A percentile compares a stretch with the other conserved stretches of the same genome.
These are phyloP conservation scores for Pycnomerus fuliginosus DNA, from an alignment of 2,888 invertebrate species.

Conservation along the genomic window DNA sequence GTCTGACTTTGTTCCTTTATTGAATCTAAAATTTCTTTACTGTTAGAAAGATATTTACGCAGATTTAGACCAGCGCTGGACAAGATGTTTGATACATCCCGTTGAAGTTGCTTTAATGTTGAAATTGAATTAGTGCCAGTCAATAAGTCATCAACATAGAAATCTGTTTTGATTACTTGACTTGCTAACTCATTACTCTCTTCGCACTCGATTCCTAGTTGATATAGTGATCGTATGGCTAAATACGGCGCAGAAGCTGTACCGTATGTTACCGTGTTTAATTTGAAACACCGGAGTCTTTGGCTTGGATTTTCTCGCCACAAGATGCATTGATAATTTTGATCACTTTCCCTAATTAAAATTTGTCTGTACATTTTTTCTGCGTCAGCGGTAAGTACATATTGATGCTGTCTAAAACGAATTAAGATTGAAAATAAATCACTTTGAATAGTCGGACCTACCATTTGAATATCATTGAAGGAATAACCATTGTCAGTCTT, in stretches of 20 bases:
- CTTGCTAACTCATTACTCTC: neutral
- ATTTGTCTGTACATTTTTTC: constrained; percentile 1
- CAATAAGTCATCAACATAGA: constrained; percentile 1
- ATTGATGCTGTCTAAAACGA: constrained; percentile 1
- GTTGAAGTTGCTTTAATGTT: too few relatives aligned
- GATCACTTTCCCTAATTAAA: neutral
- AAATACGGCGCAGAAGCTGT: neutral
- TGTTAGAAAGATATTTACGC: too few relatives aligned
- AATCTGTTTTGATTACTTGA: neutral
- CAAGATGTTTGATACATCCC: too few relatives aligned
- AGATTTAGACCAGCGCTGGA: too few relatives aligned
- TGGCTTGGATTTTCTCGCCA: constrained; percentile 3
- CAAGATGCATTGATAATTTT: constrained; percentile 8
- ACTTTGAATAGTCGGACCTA: neutral
- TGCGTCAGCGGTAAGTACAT: neutral
- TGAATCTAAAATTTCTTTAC: neutral
- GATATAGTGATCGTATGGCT: neutral
- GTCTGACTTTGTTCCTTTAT: too few relatives aligned
- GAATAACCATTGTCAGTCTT: neutral
- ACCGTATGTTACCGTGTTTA: constrained; percentile 1
- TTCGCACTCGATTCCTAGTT: neutral
- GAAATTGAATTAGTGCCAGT: too few relatives aligned
- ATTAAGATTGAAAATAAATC: constrained; percentile 1
- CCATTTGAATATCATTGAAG: constrained; percentile 1
- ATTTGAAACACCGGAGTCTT: neutral